Base-by-base conservation (phyloP, 2,888 invertebrate species). In the Tolmerus cingulatus region DNA sequence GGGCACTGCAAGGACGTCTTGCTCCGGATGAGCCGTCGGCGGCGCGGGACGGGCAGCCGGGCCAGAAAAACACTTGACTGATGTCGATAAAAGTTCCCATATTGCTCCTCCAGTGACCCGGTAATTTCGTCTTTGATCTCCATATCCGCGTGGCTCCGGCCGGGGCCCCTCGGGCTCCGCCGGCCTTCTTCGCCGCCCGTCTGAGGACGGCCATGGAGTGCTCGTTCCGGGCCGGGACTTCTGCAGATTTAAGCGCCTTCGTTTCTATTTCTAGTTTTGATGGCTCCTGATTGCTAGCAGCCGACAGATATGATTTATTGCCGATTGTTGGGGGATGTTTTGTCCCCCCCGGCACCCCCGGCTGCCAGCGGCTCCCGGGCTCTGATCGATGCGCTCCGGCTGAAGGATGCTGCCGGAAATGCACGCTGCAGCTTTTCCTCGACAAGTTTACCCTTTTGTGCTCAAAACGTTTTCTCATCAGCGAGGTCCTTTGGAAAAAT, bases 31-130 rank as follows among this genome's bases (percentile, higher is more conserved):
- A 37, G 40, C 76, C 34, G 37, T 16, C 8, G 19, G 81, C 27
- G n/a, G 82, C 12, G 40, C 40, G 40, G 12, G 40, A 40, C 40
- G 7, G 12, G 40, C 40, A 19, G 78, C 5, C 14, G 37, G 37
- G 37, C 12, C 23, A 14, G 51, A 51, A 79, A 27, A 23, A 27
- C 51, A 79, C 79, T 51, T 46, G 79, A 79, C 30, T 79, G 79
- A 51, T 51, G 46, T 82, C 82, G 57, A 82, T 82, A 66, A 55
- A 34, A 82, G 55, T 57, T 82, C 51, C 55, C 82, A 82, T 82
- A 82, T 57, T 57, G 82, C 34, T 34, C 34, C 37, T 55, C 37
- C 43, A 81, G 16, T 81, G 51, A 30, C 81, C 27, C 51, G 30
- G 14, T n/a, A 43, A 81, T 55, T 81, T 34, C 8, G 27, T 57